A percentile compares a stretch with the other conserved stretches of the same genome.
phyloP scores from a whole-genome alignment of 2,113 vertebrate species.

The Heliornis fulica region DNA sequence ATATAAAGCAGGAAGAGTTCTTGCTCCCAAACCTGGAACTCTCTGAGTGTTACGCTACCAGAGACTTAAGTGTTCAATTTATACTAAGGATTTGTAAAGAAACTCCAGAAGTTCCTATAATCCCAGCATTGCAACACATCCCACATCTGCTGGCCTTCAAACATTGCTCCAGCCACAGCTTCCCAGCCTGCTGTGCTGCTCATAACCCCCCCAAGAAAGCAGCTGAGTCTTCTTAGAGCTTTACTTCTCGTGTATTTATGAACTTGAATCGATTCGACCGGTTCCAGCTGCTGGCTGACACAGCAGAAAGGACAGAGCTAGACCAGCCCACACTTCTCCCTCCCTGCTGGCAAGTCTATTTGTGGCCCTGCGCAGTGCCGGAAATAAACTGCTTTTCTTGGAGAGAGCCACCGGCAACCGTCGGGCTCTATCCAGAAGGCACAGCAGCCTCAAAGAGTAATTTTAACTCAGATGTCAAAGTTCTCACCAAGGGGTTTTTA shows the following conservation, averaged over 20 bases:
- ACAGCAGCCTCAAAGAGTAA: background rate
- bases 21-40: background rate
- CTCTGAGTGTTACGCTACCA: background rate
- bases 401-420: background rate
- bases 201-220: background rate
- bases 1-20: background rate
- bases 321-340: background rate
- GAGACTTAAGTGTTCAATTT: background rate
- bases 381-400: constrained; percentile 33
- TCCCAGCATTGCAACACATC: background rate
- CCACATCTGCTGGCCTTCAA: background rate
- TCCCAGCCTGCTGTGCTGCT: background rate
- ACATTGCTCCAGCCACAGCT: background rate
- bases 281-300: background rate
- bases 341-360: background rate
- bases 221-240: background rate
- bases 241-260: background rate
- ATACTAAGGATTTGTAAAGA: background rate
- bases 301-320: background rate
- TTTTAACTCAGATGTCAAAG: background rate
- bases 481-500: background rate
- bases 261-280: background rate
- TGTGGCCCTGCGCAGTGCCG: background rate
- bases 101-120: background rate
- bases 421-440: background rate